Evolutionary conservation across 2,797 vertebrate genomes (phyloP).

Genomic region (Lepus townsendii): DNA sequence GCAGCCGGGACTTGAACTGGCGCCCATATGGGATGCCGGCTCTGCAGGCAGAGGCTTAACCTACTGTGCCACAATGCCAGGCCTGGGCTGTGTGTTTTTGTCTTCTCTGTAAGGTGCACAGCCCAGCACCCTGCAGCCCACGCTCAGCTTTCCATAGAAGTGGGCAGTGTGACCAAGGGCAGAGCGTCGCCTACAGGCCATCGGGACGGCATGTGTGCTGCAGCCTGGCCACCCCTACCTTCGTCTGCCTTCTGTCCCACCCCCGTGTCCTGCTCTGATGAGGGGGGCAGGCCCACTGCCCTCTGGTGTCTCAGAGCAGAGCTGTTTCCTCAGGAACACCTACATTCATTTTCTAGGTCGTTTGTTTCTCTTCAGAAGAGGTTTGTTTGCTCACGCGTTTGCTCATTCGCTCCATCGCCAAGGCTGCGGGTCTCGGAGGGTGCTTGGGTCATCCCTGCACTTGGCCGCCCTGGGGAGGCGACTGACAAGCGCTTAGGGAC

Average conservation of each 20-base stretch:
- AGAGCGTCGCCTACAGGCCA: fast-evolving
- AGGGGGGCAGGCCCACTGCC: neutral
- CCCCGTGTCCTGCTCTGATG: fast-evolving
- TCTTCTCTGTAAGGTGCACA: neutral
- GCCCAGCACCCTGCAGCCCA: fast-evolving
- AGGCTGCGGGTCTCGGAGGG: neutral
- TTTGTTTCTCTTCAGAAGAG: neutral
- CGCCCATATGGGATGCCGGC: too few relatives aligned
- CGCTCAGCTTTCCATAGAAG: neutral
- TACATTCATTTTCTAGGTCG: neutral
- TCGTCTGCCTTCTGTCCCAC: neutral
- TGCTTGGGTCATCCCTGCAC: too few relatives aligned
- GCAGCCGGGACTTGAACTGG: too few relatives aligned
- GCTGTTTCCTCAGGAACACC: neutral
- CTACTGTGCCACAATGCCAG: too few relatives aligned
- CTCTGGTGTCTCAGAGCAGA: neutral
- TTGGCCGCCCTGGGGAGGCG: fast-evolving
- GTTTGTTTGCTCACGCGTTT: neutral
- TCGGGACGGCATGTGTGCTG: neutral
- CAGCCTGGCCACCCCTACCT: neutral
- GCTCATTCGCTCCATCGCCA: neutral
- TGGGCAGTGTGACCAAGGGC: neutral
- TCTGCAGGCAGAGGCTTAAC: too few relatives aligned
- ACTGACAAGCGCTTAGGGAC: neutral
- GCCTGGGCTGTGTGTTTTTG: too few relatives aligned